These are phyloP conservation scores for Cyclura pinguis DNA, from an alignment of 2,797 vertebrate genomes.

Conservation along the genomic window DNA sequence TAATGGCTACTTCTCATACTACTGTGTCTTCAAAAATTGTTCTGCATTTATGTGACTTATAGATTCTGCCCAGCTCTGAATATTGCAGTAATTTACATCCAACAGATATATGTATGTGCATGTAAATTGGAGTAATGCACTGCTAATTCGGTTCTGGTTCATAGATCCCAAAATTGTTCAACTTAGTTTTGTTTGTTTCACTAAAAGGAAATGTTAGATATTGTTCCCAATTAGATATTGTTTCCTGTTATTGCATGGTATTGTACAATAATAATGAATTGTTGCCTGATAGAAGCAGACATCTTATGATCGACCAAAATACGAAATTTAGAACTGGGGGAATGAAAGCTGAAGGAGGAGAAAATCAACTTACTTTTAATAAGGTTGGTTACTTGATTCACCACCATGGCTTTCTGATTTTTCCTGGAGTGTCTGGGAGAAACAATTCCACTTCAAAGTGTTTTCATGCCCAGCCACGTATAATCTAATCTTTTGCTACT, in stretches of 20 bases:
- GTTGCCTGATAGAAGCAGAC: too few relatives aligned
- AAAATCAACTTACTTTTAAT: too few relatives aligned
- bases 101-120: not conserved
- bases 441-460: too few relatives aligned
- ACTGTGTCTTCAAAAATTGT: not conserved
- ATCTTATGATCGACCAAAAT: not conserved
- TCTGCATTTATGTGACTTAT: not conserved
- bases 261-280: not conserved
- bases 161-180: not conserved
- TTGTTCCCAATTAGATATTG: not conserved
- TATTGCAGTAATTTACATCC: not conserved
- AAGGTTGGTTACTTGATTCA: too few relatives aligned
- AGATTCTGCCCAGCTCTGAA: not conserved
- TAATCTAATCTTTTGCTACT: not conserved
- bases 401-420: too few relatives aligned
- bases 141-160: not conserved
- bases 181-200: not conserved
- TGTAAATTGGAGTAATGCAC: fast-evolving
- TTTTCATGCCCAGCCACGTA: not conserved
- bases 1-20: not conserved
- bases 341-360: not conserved
- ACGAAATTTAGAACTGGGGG: not conserved
- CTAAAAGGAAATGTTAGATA: not conserved
- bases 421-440: too few relatives aligned
- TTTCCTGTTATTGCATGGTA: not conserved